Base-by-base conservation (phyloP, 2,113 vertebrate species). In the Tor tambroides region DNA sequence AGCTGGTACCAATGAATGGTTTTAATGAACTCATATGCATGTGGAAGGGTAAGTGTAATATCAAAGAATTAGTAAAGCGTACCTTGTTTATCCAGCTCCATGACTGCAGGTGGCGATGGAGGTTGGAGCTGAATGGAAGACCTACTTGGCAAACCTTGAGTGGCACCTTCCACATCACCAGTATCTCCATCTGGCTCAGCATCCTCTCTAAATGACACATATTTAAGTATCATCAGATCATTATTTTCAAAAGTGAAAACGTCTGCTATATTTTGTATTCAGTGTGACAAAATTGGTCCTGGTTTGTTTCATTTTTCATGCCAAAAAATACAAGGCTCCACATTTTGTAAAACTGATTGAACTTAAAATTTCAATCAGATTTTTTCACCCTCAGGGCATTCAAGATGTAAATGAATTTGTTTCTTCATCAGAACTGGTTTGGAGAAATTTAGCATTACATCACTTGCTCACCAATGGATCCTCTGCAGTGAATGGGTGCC, bases 101-200 rank as follows among this genome's bases (percentile, higher is more conserved):
- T 90, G 78, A 92, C 92, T 26, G 95, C 94, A 26, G 94, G 94
- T 59, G 93, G 89, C 1, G 95, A 94, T 1, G 91, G 91, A 5
- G 95, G 85, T 78, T 94, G 94, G 67, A 93, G 92, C 91, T 94
- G 92, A 32, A 88, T 72, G 0, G 94, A 21, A 21, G 96, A 90
- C 71, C 93, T 91, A 0, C 93, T 92, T 0, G 95, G 93, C 17
- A 93, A 94, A 86, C 90, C 90, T 9, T 91, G 94, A 0, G 90
- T 90, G 0, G 92, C 78, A 56, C 91, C 94, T 1, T 98, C 97
- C 1, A 94, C 92, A 80, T 98, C 97, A 0, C 91, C 94, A 0
- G 92, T 90, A 0, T 98, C 97, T 87, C 95, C 92, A 23, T 98
- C 96, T 38, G 96, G 97, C 67, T 98, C 97, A 0, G 89, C 80